Percentiles rank a stretch among this genome's conserved stretches.
These are phyloP conservation scores for Podarcis siculus DNA, from an alignment of 2,797 vertebrate species.

Conservation along the genomic window DNA sequence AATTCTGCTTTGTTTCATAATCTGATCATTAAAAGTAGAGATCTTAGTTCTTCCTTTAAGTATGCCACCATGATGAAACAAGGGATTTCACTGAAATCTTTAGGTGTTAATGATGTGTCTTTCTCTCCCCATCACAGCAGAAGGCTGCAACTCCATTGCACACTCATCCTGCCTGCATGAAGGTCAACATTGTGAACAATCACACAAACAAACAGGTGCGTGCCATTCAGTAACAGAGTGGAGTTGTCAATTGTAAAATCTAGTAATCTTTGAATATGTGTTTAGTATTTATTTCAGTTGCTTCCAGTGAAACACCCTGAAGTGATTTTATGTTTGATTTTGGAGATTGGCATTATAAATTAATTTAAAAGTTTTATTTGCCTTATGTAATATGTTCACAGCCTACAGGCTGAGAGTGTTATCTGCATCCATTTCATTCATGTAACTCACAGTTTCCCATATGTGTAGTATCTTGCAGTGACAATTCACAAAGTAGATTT, in stretches of 20 bases:
- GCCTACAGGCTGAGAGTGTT: neutral
- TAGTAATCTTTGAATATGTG: neutral
- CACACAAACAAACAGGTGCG: conserved; percentile 80
- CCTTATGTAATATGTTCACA: neutral
- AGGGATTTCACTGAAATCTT: neutral
- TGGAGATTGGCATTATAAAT: too few species aligned
- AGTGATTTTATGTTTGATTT: too few species aligned
- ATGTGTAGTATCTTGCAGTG: neutral
- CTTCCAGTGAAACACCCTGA: too few species aligned
- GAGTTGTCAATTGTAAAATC: neutral
- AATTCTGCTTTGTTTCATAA: conserved; percentile 8
- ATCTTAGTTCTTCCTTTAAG: neutral
- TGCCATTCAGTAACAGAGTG: neutral
- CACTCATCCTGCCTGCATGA: conserved; percentile 79
- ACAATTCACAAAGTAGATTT: neutral
- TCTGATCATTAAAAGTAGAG: neutral
- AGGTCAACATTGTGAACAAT: conserved; percentile 84
- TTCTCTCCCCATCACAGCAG: conserved; percentile 73
- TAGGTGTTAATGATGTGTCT: conserved; percentile 40
- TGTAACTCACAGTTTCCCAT: neutral
- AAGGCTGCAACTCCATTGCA: conserved; percentile 72
- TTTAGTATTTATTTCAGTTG: neutral
- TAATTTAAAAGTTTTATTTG: neutral
- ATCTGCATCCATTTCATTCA: neutral
- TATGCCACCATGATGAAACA: rapidly evolving